Percentiles rank a stretch among this genome's conserved stretches.
Evolutionary conservation across 1,140 invertebrate genomes (phyloP).

Genomic region (Drosophila carrolli): DNA sequence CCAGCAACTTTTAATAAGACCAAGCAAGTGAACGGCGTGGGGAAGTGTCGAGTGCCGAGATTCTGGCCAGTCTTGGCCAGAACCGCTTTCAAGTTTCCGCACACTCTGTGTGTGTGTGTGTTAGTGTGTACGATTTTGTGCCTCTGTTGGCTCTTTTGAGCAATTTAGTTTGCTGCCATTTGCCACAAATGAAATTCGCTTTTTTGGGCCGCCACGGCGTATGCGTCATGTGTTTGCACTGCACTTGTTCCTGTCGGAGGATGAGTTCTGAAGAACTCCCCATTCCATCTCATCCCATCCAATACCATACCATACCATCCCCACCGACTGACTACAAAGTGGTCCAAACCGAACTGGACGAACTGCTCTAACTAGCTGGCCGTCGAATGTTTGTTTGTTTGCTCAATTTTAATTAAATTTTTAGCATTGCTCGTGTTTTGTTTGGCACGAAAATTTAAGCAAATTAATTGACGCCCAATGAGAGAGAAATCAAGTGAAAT

Average conservation of each 20-base stretch:
- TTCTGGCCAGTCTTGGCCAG: slow-evolving; percentile 36
- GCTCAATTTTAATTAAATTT: slow-evolving; percentile 71
- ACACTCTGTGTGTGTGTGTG: not conserved
- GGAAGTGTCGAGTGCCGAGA: slow-evolving; percentile 21
- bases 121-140: slow-evolving; percentile 1
- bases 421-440: slow-evolving; percentile 59
- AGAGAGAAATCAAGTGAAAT: slow-evolving; percentile 46
- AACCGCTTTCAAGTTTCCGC: not conserved
- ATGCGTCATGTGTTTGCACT: slow-evolving; percentile 71
- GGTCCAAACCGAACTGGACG: slow-evolving; percentile 2
- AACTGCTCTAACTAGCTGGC: slow-evolving; percentile 36
- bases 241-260: slow-evolving; percentile 46
- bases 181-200: slow-evolving; percentile 71
- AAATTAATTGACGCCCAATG: slow-evolving; percentile 57
- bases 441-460: slow-evolving; percentile 51
- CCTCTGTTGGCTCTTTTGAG: slow-evolving; percentile 35
- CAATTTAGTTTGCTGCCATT: slow-evolving; percentile 69
- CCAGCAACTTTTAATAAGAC: slow-evolving; percentile 52
- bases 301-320: too few relatives aligned
- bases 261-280: slow-evolving; percentile 34
- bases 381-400: slow-evolving; percentile 28
- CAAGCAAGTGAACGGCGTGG: slow-evolving; percentile 28
- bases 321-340: slow-evolving; percentile 18
- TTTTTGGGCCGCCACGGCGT: slow-evolving; percentile 45
- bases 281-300: not conserved